Conservation (phyloP, 2,888 invertebrate genomes). For the Cheiracanthium punctorium region DNA sequence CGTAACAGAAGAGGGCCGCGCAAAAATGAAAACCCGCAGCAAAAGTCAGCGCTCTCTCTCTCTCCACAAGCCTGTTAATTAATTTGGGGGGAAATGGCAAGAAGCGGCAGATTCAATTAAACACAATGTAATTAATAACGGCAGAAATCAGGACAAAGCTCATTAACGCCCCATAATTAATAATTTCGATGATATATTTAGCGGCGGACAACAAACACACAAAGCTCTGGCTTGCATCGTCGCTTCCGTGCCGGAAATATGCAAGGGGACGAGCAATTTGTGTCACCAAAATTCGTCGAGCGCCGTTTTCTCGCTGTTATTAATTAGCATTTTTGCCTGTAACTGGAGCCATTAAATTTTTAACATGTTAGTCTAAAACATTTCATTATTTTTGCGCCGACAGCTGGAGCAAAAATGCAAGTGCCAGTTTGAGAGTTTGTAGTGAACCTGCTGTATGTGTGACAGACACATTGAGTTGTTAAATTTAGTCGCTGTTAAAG, state of each 20-base stretch:
- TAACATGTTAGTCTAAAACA: not conserved
- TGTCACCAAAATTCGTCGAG: not conserved
- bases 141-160: conserved; percentile 55
- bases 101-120: conserved; percentile 63
- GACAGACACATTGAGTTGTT: too few relatives aligned
- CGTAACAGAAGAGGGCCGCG: not conserved
- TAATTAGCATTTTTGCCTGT: not conserved
- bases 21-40: conserved; percentile 39
- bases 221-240: conserved; percentile 11
- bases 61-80: conserved; percentile 57
- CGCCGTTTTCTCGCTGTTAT: not conserved
- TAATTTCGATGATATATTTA: conserved; percentile 65
- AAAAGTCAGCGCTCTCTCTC: not conserved
- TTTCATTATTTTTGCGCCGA: too few relatives aligned
- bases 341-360: not conserved
- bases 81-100: conserved; percentile 56
- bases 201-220: conserved; percentile 28
- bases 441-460: too few relatives aligned
- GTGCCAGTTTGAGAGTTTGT: too few relatives aligned
- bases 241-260: too few relatives aligned
- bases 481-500: too few relatives aligned
- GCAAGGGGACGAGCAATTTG: not conserved
- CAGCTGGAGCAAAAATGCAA: too few relatives aligned
- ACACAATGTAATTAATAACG: conserved; percentile 59
- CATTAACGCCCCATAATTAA: conserved; percentile 64